Percentiles rank a stretch among this genome's conserved stretches.
Evolutionary conservation across 2,113 vertebrate species (phyloP).

Genomic region (Euleptes europaea): DNA sequence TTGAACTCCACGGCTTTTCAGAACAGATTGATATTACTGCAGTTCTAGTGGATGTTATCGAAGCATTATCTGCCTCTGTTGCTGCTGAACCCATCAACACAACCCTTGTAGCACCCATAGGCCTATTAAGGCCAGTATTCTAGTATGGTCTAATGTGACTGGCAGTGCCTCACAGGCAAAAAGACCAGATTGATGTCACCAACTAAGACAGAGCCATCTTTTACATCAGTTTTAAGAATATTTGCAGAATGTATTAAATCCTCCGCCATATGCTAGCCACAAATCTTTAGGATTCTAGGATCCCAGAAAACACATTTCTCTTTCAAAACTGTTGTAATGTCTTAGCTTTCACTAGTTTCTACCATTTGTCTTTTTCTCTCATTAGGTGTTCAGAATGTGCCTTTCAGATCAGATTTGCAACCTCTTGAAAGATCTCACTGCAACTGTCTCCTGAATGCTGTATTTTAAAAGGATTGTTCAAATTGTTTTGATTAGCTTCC

Average conservation of each 20-base stretch:
- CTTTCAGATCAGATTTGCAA: constrained; percentile 13
- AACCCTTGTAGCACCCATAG: too few species aligned
- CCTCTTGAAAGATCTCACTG: constrained; percentile 1
- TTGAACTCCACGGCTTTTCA: too few species aligned
- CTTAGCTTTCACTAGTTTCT: neutral
- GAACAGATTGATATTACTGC: too few species aligned
- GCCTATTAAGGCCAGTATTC: too few species aligned
- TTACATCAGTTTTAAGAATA: neutral
- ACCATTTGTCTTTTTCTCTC: constrained; percentile 28
- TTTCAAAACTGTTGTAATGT: constrained; percentile 12
- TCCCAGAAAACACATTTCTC: constrained; percentile 18
- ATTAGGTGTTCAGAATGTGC: neutral
- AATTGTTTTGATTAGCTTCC: constrained; percentile 22
- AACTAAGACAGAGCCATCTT: neutral
- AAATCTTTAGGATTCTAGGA: constrained; percentile 35
- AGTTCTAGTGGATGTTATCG: too few species aligned
- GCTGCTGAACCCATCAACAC: too few species aligned
- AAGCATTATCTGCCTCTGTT: too few species aligned
- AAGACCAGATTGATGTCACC: neutral
- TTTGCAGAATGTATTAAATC: neutral
- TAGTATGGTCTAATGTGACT: too few species aligned
- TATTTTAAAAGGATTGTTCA: constrained; percentile 27
- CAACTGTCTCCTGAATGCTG: neutral
- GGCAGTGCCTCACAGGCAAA: too few species aligned
- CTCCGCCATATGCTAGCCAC: neutral